These are phyloP conservation scores for Delphinapterus leucas DNA, from an alignment of 2,113 vertebrate species.

Conservation along the genomic window DNA sequence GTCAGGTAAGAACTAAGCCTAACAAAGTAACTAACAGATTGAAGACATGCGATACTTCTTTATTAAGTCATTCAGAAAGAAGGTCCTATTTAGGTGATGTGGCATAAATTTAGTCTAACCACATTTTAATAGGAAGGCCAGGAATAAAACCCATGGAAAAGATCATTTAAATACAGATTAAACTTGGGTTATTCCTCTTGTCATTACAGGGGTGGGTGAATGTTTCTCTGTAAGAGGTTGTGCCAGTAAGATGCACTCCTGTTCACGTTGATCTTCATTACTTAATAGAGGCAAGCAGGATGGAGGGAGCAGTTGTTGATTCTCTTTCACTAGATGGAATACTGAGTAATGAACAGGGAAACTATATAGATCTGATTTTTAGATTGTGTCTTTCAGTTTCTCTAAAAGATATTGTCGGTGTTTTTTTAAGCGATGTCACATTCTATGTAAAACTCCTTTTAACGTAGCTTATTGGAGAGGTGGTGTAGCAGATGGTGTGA, in stretches of 20 bases:
- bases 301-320: neutral
- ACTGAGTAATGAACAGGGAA: neutral
- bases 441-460: conserved; percentile 54
- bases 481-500: conserved; percentile 28
- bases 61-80: neutral
- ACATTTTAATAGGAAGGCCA: neutral
- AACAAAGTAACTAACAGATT: neutral
- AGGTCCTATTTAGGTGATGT: neutral
- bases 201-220: neutral
- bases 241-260: neutral
- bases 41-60: neutral
- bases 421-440: neutral
- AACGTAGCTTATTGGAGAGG: conserved; percentile 26
- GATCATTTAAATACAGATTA: conserved; percentile 1
- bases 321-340: neutral
- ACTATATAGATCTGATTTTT: neutral
- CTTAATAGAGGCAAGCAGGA: conserved; percentile 8
- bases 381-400: neutral
- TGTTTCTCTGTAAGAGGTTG: conserved; percentile 1
- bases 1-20: neutral
- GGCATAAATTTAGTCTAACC: conserved; percentile 10
- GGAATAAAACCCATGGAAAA: neutral
- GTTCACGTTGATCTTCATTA: conserved; percentile 13
- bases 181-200: neutral
- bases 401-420: neutral